Conservation (phyloP, 1,140 invertebrate species). For the Metaphire vulgaris region DNA sequence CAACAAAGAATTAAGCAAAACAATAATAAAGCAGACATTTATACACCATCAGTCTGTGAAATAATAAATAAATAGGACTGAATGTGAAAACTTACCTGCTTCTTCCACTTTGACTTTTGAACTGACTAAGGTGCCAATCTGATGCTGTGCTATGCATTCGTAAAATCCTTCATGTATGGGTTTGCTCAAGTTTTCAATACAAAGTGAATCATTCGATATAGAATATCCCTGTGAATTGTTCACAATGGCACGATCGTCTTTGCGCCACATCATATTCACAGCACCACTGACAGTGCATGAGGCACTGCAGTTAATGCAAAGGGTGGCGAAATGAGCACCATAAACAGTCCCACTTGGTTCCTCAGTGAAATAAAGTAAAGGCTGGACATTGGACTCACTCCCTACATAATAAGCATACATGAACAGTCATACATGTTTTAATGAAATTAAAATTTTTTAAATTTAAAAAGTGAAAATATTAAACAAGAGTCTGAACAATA, state of each 20-base stretch:
- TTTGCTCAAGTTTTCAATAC: not conserved
- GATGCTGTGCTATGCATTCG: not conserved
- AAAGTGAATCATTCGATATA: not conserved
- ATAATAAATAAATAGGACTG: no score
- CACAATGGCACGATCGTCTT: not conserved
- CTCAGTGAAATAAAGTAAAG: not conserved
- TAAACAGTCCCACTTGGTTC: not conserved
- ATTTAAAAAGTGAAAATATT: no score
- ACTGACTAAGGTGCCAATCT: not conserved
- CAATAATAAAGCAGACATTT: no score
- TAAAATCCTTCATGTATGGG: not conserved
- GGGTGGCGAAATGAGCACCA: not conserved
- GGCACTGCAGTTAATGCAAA: not conserved
- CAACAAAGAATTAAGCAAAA: no score
- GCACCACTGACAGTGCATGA: not conserved
- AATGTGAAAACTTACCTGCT: not conserved
- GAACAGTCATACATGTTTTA: no score
- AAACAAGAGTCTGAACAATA: no score
- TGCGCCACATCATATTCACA: not conserved
- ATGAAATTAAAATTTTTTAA: no score
- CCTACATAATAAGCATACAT: no score
- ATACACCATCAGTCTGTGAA: no score
- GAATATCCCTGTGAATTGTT: not conserved
- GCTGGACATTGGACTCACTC: not conserved
- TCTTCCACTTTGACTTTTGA: not conserved